Conservation (phyloP, 2,113 vertebrate species). For the Potamarius usumacintae region DNA sequence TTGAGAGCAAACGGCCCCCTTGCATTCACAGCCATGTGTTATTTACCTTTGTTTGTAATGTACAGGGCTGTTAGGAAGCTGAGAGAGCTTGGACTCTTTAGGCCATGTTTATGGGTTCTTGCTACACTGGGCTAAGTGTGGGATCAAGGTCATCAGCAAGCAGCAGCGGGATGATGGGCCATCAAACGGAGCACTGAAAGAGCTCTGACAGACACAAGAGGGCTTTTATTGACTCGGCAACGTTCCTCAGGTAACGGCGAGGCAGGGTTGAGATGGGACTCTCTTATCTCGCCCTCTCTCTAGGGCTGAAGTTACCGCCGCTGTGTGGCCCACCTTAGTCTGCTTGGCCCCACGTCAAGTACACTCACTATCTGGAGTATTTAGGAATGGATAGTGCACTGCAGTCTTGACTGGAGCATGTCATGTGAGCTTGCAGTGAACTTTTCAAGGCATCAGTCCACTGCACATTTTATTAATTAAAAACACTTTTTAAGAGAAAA, state of each 20-base stretch:
- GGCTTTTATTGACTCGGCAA: constrained; percentile 59
- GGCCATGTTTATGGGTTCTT: constrained; percentile 68
- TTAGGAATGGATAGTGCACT: constrained; percentile 35
- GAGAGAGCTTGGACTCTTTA: constrained; percentile 60
- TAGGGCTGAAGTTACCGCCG: constrained; percentile 39
- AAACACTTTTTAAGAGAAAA: not conserved
- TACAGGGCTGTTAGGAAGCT: constrained; percentile 61
- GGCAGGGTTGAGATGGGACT: constrained; percentile 41
- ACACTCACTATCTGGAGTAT: constrained; percentile 42
- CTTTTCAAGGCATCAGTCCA: constrained; percentile 14
- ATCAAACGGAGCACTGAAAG: constrained; percentile 61
- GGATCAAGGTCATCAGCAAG: constrained; percentile 70
- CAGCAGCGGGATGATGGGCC: constrained; percentile 60
- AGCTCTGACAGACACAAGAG: constrained; percentile 65
- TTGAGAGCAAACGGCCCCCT: constrained; percentile 48
- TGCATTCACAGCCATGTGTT: constrained; percentile 63
- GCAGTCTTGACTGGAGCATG: constrained; percentile 30
- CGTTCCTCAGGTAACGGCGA: constrained; percentile 62
- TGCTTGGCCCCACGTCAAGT: constrained; percentile 35
- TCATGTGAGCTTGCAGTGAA: constrained; percentile 13
- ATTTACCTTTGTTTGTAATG: constrained; percentile 70
- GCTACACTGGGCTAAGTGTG: constrained; percentile 61
- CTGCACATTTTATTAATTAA: constrained; percentile 8
- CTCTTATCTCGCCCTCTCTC: constrained; percentile 40
- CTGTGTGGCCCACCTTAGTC: constrained; percentile 37